Base-by-base conservation (phyloP, 2,888 invertebrate species). In the Phania funesta region DNA sequence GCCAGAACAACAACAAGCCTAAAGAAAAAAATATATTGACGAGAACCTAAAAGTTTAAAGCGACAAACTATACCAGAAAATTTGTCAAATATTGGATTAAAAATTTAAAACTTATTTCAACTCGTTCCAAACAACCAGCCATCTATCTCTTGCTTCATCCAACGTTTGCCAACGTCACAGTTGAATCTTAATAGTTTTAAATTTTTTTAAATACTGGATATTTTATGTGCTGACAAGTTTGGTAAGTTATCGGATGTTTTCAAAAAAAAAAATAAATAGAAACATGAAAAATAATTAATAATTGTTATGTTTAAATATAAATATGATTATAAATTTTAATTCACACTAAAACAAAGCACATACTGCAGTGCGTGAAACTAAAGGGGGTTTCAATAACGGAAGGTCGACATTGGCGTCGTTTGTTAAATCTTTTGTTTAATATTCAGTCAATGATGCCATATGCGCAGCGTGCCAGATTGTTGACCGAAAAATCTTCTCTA, bases 171-270 rank as follows among this genome's bases (percentile, higher is more conserved):
- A n/a, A 8, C 16, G 18, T 16, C 35, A 24, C 24, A 29, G 11
- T 32, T 32, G 64, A 74, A 54, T 64, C 24, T 74, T 74, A 60
- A 29, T 62, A n/a, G 41, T 54, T 52, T 64, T 38, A 16, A 48
- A 32, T 44, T 60, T 50, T 44, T 46, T 54, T 58, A 24, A 52
- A 46, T 67, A 58, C 26, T 77, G 35, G 52, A 62, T 52, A 54
- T 62, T 71, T 71, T 80, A 80, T 81, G 54, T 73, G 81, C 74
- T 75, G 78, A 83, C 82, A 79, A 79, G 82, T 75, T 79, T 83
- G 82, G 82, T 78, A 75, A 75, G 82, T 74, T 67, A 29, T 73
- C 58, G 18, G 16, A 52, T 62, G 38, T 20, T 73, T 73, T 41
- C 26, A 41, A 38, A 48, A 22, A 9, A 18, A 4, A 11, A 62